Conservation (phyloP, 1,140 invertebrate genomes). For the Battus philenor region DNA sequence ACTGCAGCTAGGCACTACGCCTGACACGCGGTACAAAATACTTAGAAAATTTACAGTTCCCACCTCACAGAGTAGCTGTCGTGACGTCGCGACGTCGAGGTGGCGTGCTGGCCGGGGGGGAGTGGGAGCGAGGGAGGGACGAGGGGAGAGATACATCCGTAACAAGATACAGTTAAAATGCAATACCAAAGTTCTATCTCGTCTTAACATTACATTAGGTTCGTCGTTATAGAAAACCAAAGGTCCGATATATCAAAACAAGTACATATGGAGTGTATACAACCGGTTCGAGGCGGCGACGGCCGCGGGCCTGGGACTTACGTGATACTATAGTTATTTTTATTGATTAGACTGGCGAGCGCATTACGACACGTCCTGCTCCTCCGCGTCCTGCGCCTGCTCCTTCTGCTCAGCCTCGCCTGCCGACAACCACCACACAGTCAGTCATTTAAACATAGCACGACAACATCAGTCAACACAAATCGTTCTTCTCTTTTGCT, state of each 20-base stretch:
- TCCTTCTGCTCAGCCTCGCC: conserved; percentile 92
- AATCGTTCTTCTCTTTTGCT: too few species aligned
- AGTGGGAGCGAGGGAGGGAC: conserved; percentile 3
- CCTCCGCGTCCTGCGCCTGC: conserved; percentile 92
- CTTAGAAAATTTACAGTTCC: conserved; percentile 71
- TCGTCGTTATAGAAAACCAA: conserved; percentile 55
- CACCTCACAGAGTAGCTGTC: conserved; percentile 47
- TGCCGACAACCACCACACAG: conserved; percentile 67
- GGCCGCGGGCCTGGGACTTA: conserved; percentile 60
- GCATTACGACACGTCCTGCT: conserved; percentile 94
- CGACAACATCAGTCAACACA: too few species aligned
- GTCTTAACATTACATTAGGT: conserved; percentile 49
- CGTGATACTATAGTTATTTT: conserved; percentile 69
- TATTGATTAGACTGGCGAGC: conserved; percentile 50
- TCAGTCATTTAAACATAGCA: too few species aligned
- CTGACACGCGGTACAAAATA: conserved; percentile 70
- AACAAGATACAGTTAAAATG: conserved; percentile 59
- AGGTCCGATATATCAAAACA: conserved; percentile 57
- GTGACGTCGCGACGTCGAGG: conserved; percentile 33
- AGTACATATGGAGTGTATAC: conserved; percentile 35
- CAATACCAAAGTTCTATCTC: conserved; percentile 62
- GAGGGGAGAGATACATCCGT: conserved; percentile 57
- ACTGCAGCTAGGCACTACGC: too few species aligned
- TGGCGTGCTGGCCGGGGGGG: neutral
- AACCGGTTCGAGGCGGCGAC: conserved; percentile 11